phyloP scores from a whole-genome alignment of 2,113 vertebrate species.

The Labrus mixtus region DNA sequence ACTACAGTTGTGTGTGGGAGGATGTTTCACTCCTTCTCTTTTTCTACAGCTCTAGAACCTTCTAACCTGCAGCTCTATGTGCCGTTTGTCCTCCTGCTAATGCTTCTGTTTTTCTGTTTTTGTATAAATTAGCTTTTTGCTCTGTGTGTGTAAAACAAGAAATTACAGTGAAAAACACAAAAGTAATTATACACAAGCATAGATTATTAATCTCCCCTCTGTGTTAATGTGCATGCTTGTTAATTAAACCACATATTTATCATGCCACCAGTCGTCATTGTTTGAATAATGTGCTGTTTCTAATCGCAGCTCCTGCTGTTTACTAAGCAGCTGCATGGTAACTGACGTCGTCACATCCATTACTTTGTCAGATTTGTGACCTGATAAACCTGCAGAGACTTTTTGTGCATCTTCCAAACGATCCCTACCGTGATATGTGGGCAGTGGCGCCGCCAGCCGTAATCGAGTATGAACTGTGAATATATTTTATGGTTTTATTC shows the following conservation, averaged over 20 bases:
- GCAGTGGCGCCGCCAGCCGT: too few species aligned
- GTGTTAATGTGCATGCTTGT: neutral
- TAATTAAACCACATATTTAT: neutral
- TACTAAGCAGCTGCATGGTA: too few species aligned
- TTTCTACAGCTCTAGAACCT: constrained; percentile 4
- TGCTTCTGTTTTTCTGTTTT: neutral
- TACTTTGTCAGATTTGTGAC: neutral
- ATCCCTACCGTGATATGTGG: too few species aligned
- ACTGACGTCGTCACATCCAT: neutral
- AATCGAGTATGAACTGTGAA: too few species aligned
- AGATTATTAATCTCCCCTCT: neutral
- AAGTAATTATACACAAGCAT: neutral
- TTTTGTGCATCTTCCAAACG: too few species aligned
- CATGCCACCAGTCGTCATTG: neutral
- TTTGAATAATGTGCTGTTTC: neutral
- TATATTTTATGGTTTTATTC: too few species aligned
- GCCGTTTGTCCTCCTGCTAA: constrained; percentile 1
- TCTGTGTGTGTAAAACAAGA: neutral
- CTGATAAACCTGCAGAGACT: neutral
- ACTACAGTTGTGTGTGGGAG: constrained; percentile 42
- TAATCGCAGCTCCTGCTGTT: neutral
- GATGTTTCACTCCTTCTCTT: constrained; percentile 34
- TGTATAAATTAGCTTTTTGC: neutral
- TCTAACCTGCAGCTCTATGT: constrained; percentile 28
- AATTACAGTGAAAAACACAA: neutral